A percentile compares a stretch with the other conserved stretches of the same genome.
phyloP scores from a whole-genome alignment of 64 coral and sea anemone species.

The Pocillopora verrucosa region DNA sequence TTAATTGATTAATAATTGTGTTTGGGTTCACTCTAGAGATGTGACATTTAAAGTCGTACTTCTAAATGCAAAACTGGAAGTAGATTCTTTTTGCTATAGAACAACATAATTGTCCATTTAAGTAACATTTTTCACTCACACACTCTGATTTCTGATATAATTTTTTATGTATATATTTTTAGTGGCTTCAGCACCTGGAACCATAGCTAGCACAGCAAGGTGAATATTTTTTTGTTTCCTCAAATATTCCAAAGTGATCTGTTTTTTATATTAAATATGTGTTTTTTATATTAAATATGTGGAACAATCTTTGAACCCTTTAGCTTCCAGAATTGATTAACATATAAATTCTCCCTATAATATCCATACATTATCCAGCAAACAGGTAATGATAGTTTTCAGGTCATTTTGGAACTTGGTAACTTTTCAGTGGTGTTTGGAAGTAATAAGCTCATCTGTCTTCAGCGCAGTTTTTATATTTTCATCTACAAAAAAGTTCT shows the following conservation, averaged over 20 bases:
- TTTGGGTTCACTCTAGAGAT: too few species aligned
- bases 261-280: background rate
- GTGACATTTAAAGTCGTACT: background rate
- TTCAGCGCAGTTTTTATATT: too few species aligned
- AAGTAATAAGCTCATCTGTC: too few species aligned
- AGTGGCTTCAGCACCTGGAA: slow-evolving; percentile 33
- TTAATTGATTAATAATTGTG: too few species aligned
- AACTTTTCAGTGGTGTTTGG: too few species aligned
- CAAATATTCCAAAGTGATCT: background rate
- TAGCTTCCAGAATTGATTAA: background rate
- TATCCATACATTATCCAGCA: too few species aligned
- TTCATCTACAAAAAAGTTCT: too few species aligned
- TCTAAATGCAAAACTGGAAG: background rate
- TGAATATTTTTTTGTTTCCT: background rate
- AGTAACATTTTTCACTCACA: background rate
- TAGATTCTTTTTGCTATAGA: background rate
- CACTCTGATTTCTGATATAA: background rate
- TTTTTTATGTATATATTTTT: background rate
- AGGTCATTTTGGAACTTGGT: too few species aligned
- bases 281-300: too few species aligned
- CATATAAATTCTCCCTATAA: too few species aligned
- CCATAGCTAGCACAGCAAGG: slow-evolving; percentile 48
- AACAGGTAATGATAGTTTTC: too few species aligned
- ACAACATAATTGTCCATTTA: too few species aligned
- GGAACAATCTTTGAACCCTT: background rate